Evolutionary conservation across 2,113 vertebrate genomes (phyloP).

Genomic region (Eclectus roratus): DNA sequence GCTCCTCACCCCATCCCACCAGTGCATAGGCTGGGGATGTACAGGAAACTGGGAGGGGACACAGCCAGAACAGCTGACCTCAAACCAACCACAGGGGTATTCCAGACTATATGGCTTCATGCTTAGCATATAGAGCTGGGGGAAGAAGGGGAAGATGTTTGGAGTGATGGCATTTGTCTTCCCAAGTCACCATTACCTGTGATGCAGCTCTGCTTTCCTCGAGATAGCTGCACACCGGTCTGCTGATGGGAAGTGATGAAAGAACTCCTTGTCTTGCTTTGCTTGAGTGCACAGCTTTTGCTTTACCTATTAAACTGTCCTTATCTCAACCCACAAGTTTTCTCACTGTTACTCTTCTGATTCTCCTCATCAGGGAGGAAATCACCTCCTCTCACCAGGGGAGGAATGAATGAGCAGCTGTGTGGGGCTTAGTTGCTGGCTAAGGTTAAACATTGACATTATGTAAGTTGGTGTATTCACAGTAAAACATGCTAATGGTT

Average conservation of each 20-base stretch:
- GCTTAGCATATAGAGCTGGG: background rate
- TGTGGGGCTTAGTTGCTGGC: background rate
- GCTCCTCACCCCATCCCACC: background rate
- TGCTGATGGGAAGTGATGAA: background rate
- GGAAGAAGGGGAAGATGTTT: background rate
- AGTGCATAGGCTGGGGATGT: no score
- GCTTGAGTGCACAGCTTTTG: background rate
- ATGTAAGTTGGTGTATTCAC: background rate
- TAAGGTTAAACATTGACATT: background rate
- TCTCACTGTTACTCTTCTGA: background rate
- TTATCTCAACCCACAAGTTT: background rate
- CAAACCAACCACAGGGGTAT: background rate
- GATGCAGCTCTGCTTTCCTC: background rate
- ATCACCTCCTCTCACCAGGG: background rate
- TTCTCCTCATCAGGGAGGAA: background rate
- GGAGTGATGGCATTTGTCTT: background rate
- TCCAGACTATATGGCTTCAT: fast-evolving
- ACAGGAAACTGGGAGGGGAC: background rate
- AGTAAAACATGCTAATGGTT: background rate
- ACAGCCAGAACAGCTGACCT: background rate
- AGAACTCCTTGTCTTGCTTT: background rate
- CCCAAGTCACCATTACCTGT: background rate
- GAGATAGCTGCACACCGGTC: background rate
- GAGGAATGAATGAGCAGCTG: fast-evolving
- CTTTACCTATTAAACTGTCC: background rate